Base-by-base conservation (phyloP, 2,888 invertebrate genomes). In the Lacanobia wlatinum region DNA sequence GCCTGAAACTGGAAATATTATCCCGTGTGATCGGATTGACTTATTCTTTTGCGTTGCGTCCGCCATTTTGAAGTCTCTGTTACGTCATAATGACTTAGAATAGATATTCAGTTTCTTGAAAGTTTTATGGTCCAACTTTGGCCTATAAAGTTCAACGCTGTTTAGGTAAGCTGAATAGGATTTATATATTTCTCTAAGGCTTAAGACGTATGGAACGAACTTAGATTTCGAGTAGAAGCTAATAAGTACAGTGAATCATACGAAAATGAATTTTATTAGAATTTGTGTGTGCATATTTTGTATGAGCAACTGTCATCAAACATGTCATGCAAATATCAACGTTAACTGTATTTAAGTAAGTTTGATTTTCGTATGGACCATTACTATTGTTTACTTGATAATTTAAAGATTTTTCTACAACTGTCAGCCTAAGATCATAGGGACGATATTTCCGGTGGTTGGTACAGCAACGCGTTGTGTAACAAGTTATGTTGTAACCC, bases 381-480 rank as follows among this genome's bases (percentile, higher is more conserved):
- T 4, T 10, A n/a, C 4, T 50, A 1, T 53, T 6, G 0, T 18
- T 18, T 18, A 12, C 58, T 12, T n/a, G 12, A n/a, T 2, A 21
- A 28, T 14, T 52, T 23, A 34, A 34, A 34, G 8, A 9, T 7
- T 14, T 2, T 7, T 3, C 3, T 53, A 16, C 9, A 34, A 9
- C 3, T 34, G 0, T 14, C 21, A 9, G 18, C 18, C 18, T 34
- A n/a, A 55, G 53, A 46, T 52, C 74, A 53, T 80, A 38, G 10
- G 61, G 62, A 61, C 46, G 53, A 58, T 65, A 40, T 80, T 73
- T 62, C 34, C 55, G 28, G 3, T 7, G 52, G 56, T 38, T 46
- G 67, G 67, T 59, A 50, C 16, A 38, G 70, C 76, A 76, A 64
- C 77, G 62, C 66, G 68, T 74, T 70, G 65, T 56, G 53, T 48